Evolutionary conservation across 1,140 invertebrate genomes (phyloP), one percentile per base, ranked within the genome.

Genomic region (Magallana angulata): DNA sequence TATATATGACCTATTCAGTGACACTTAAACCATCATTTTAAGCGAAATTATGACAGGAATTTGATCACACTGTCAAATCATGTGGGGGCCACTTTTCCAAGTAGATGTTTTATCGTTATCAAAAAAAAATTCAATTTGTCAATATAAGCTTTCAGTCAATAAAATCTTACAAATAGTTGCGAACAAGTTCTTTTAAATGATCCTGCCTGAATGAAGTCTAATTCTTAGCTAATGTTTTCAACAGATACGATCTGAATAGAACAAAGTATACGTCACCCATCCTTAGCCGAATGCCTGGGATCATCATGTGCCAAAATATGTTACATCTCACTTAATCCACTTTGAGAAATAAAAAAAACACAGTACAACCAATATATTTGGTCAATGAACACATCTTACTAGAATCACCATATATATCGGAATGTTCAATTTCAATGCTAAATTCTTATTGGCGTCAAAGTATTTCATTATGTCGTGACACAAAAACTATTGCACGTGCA

Each of bases 71-170:
- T 76, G 24, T 76, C 68, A 24, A 30, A 30, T 76, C 2, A 48
- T 5, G 36, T 48, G 36, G 36, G 36, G 36, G 5, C 5, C 36
- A 48, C 36, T 48, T 48, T 48, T 48, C 36, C 36, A 48, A 48
- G 24, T 12, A 76, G 68, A 36, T 30, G 36, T 76, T 64, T 76
- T 76, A 76, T 76, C 24, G 36, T 48, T 18, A 24, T 8, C 11
- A 76, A 76, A 76, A 36, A 76, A 30, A 36, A 12, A 48, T 76
- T 76, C 68, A 76, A 76, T 76, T 76, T 76, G 24, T 76, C 24
- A 18, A 18, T 76, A 9, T 30, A 36, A 24, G 68, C 9, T 12
- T 76, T 76, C 18, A 76, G 12, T 76, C 18, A 48, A 76, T 76
- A 76, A 76, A 76, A 36, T 76, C 36, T 36, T 76, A 76, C 68